Percentiles rank a stretch among this genome's conserved stretches.
These are phyloP conservation scores for Octomys mimax DNA, from an alignment of 2,797 vertebrate genomes.

Conservation along the genomic window DNA sequence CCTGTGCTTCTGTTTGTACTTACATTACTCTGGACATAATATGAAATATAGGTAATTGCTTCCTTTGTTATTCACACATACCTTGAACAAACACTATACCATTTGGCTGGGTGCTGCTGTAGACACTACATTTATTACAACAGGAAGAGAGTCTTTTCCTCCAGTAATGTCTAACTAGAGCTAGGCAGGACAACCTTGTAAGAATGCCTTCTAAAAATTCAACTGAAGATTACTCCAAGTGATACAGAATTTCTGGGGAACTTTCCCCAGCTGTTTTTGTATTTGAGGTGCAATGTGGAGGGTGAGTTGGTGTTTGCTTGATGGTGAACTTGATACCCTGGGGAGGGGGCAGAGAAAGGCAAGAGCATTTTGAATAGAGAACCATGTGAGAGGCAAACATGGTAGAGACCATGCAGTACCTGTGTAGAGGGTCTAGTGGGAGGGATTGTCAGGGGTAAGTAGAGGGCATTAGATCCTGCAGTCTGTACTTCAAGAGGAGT, in stretches of 20 bases:
- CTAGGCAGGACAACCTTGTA: not conserved
- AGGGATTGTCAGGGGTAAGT: not conserved
- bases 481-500: not conserved
- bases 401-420: not conserved
- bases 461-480: not conserved
- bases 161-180: not conserved
- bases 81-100: not conserved
- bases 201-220: not conserved
- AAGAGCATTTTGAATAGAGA: not conserved
- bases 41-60: no score
- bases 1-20: not conserved
- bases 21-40: not conserved
- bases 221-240: not conserved
- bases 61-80: not conserved
- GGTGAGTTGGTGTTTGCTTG: not conserved
- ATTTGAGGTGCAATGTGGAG: constrained; percentile 1
- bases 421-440: not conserved
- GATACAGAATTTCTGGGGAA: not conserved
- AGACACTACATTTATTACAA: not conserved
- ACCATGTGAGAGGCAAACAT: not conserved
- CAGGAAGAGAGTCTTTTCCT: not conserved
- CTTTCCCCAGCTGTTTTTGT: not conserved
- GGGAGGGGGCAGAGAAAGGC: not conserved
- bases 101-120: not conserved
- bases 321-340: not conserved